Base-by-base conservation (phyloP, 2,888 invertebrate species). In the Dugesia japonica region DNA sequence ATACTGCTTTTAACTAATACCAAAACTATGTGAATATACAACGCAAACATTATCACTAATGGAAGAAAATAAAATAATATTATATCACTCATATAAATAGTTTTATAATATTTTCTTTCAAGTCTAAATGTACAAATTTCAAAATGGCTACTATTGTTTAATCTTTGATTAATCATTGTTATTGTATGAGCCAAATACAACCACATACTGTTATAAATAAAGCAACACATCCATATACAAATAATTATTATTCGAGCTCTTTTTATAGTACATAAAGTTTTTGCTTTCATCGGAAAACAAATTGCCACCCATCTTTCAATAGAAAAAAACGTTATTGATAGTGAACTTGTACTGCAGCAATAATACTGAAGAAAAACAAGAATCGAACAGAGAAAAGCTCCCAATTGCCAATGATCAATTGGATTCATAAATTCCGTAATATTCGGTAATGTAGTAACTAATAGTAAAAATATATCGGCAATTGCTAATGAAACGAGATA, bases 291-390 rank as follows among this genome's bases (percentile, higher is more conserved):
- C 0, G 88, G 88, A 80, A 87, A 87, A 80, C 88, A 89, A 75
- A 89, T 88, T 79, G 88, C 88, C 72, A 88, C 87, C 82, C 88
- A 89, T 71, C 88, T 83, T 81, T 89, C 89, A 23, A 88, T 84
- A 0, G 88, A 89, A 82, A 89, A 88, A 13, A 88, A 88, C 1
- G 88, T 87, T 77, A 89, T 87, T 75, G 87, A 87, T 75, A 89
- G 82, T 0, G 88, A 86, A 0, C 87, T 87, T 0, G 87, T 87
- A 82, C 88, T 88, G 80, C 88, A 87, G 1, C 88, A 88, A 26
- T 88, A 83, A 81, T 88, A 87, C 80, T 88, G 88, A 0, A 86
- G 82, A 81, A 87, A 88, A n/a, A 87, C 84, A 79, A 87, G 83
- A 9, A 86, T 78, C 0, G 86, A 84, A 80, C 88, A 88, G 72